phyloP scores from a whole-genome alignment of 1,140 invertebrate species.

The Fopius arisanus region DNA sequence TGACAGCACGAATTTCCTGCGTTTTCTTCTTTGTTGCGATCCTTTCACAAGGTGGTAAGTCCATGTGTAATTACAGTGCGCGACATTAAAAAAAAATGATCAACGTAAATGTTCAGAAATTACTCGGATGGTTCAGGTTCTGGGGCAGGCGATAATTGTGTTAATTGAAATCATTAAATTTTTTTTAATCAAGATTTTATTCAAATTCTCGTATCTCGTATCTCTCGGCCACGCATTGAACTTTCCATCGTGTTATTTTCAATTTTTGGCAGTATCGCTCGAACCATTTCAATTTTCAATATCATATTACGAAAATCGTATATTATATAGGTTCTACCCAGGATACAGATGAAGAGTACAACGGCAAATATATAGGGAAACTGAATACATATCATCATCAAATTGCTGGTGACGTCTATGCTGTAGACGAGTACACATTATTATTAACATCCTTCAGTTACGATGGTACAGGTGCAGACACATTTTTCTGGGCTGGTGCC shows the following conservation, averaged over 20 bases:
- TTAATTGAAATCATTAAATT: neutral
- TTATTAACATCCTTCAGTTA: slow-evolving; percentile 87
- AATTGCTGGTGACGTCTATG: slow-evolving; percentile 88
- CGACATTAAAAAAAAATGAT: neutral
- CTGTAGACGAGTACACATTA: slow-evolving; percentile 87
- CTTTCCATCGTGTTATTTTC: neutral
- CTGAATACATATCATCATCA: slow-evolving; percentile 91
- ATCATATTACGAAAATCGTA: no score
- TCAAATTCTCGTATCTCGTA: neutral
- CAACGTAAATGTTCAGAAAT: neutral
- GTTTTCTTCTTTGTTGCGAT: neutral
- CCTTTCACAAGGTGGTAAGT: neutral
- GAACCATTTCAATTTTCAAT: no score
- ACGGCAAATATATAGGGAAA: slow-evolving; percentile 83
- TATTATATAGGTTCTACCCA: slow-evolving; percentile 12
- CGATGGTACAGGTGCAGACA: slow-evolving; percentile 89
- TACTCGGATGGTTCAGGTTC: neutral
- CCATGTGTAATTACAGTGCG: neutral
- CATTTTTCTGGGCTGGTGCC: slow-evolving; percentile 93
- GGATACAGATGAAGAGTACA: slow-evolving; percentile 75
- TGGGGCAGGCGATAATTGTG: neutral
- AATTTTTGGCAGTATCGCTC: no score
- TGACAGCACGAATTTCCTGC: neutral
- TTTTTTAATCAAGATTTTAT: neutral
- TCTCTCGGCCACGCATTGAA: neutral